Base-by-base conservation (phyloP, 2,888 invertebrate genomes). In the Abrostola triplasia region DNA sequence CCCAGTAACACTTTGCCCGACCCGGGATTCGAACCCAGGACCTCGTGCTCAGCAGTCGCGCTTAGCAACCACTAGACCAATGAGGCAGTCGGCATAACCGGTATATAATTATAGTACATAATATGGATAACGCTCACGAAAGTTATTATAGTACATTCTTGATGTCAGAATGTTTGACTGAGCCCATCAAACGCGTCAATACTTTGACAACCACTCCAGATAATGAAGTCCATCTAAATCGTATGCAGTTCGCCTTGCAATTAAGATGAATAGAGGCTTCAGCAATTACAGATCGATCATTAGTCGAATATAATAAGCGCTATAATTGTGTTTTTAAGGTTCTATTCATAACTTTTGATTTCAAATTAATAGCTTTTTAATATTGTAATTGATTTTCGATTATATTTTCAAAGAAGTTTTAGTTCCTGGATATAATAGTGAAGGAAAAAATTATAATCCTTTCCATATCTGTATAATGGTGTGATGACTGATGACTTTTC, bases 311-410 rank as follows among this genome's bases (percentile, higher is more conserved):
- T 60, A 60, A 53, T 60, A 38, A 54, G 51, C 37, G 40, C 40
- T 57, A 35, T 50, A 50, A 47, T 9, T 35, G 10, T 44, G 35
- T 73, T 77, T 77, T 74, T 77, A 37, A 61, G 8, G 12, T 35
- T 40, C 5, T 56, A 24, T 41, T 11, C 48, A 38, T 36, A 56
- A 56, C 35, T 59, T 51, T 51, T 58, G 50, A 76, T 59, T 63
- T 42, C 6, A 56, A 59, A 74, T 60, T 53, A 48, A 59, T 24
- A 24, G 44, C 24, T 24, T 47, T 47, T 47, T 47, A 40, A 24
- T 24, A 4, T 24, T 47, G 5, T 8, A 47, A 74, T 75, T 75
- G 75, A 64, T 64, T 57, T 38, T 56, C 74, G 49, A 71, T 74
- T 56, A 74, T 36, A 50, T 47, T 0, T 37, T 5, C 0, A 0